Base-by-base conservation (phyloP, 2,888 invertebrate species). In the Abscondita cerata region DNA sequence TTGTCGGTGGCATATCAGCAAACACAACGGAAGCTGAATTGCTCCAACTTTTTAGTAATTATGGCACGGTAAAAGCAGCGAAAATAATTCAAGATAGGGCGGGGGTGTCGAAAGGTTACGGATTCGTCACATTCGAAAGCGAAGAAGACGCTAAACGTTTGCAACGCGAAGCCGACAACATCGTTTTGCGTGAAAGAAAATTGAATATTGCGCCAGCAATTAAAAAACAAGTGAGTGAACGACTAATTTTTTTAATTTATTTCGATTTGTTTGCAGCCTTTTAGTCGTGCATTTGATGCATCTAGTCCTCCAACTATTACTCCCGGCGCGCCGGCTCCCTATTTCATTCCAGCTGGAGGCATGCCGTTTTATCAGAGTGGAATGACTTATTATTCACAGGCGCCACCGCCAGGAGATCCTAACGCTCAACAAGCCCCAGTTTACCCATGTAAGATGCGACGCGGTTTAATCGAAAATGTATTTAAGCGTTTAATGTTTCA, bases 71-170 rank as follows among this genome's bases (percentile, higher is more conserved):
- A 34, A 95, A 91, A 70, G 92, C 94, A 47, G 95, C 95, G 52
- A 95, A 98, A 83, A 96, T 98, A 70, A 97, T 98, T 68, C 91
- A 92, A 72, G 96, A 97, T 80, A 84, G 96, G 72, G 96, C 95
- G 67, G 97, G 97, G 2, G 94, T 96, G 15, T 96, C 96, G 66
- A 96, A 96, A 82, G 95, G 95, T 68, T 95, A 95, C 78, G 91
- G 91, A 48, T 91, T 91, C 80, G 89, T 91, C 36, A 92, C 92
- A 48, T 94, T 93, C 79, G 93, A 93, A 81, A 91, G 89, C 52
- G 93, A 93, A 80, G 92, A 93, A 74, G 93, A 94, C 81, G 94
- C 93, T 13, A 88, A 87, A 75, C 82, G 88, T 74, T 84, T 90
- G 70, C 87, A 89, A 72, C 85, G 86, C 72, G 90, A 90, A 82